phyloP scores from a whole-genome alignment of 1,140 invertebrate genomes.

The Vanessa atalanta region DNA sequence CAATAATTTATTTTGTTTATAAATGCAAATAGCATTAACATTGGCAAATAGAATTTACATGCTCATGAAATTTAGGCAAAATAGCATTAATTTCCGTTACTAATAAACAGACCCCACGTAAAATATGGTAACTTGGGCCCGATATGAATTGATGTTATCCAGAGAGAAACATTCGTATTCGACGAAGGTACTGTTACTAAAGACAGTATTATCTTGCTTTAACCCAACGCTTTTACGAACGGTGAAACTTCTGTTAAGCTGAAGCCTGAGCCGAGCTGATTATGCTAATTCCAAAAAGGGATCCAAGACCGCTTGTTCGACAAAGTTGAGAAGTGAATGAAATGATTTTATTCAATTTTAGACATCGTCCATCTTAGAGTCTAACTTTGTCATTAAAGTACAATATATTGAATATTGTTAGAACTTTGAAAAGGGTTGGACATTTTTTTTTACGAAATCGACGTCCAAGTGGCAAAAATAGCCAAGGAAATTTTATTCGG shows the following conservation, averaged over 20 bases:
- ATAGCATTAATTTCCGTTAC: not conserved
- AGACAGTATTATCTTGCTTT: slow-evolving; percentile 28
- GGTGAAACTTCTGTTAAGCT: slow-evolving; percentile 33
- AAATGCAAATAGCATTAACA: not conserved
- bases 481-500: too few species aligned
- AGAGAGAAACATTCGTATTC: slow-evolving; percentile 7
- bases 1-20: too few species aligned
- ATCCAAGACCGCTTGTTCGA: slow-evolving; percentile 31
- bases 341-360: slow-evolving; percentile 35
- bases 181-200: not conserved
- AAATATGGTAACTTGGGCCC: not conserved
- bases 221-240: slow-evolving; percentile 24
- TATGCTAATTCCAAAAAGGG: slow-evolving; percentile 37
- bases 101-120: not conserved
- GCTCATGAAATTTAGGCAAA: not conserved
- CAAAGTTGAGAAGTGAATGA: slow-evolving; percentile 34
- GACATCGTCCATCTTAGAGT: not conserved
- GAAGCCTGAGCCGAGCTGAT: slow-evolving; percentile 33
- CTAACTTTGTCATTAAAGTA: too few species aligned
- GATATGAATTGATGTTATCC: slow-evolving; percentile 2
- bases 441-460: too few species aligned
- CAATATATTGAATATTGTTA: too few species aligned
- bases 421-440: too few species aligned
- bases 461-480: too few species aligned
- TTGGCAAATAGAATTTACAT: too few species aligned